These are phyloP conservation scores for Rachycentron canadum DNA, from an alignment of 2,797 vertebrate species.

Conservation along the genomic window DNA sequence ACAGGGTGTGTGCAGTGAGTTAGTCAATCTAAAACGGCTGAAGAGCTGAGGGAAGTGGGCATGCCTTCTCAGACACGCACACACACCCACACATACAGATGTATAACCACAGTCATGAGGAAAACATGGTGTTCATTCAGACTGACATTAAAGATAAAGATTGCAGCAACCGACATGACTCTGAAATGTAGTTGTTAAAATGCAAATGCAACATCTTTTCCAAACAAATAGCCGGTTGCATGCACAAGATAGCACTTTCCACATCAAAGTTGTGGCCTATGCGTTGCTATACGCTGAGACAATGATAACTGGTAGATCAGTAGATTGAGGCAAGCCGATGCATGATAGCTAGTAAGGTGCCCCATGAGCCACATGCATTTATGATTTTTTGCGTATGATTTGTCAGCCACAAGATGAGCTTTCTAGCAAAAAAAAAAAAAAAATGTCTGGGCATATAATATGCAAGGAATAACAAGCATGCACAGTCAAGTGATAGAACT, in stretches of 20 bases:
- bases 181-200: not conserved
- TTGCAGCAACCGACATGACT: not conserved
- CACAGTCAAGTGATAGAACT: not conserved
- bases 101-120: not conserved
- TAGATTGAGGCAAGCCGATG: too few relatives aligned
- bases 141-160: not conserved
- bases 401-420: not conserved
- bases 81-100: not conserved
- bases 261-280: not conserved
- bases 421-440: not conserved
- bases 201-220: not conserved
- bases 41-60: conserved; percentile 22
- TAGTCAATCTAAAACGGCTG: conserved; percentile 46
- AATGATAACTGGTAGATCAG: not conserved
- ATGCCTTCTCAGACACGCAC: conserved; percentile 5
- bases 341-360: not conserved
- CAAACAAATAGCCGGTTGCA: not conserved
- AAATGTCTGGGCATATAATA: not conserved
- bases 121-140: not conserved
- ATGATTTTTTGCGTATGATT: too few relatives aligned
- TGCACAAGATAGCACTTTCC: not conserved
- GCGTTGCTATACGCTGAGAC: not conserved
- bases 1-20: conserved; percentile 44
- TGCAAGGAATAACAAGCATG: not conserved
- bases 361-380: too few relatives aligned